Evolutionary conservation across 2,113 vertebrate species (phyloP).

Genomic region (Paralichthys olivaceus): DNA sequence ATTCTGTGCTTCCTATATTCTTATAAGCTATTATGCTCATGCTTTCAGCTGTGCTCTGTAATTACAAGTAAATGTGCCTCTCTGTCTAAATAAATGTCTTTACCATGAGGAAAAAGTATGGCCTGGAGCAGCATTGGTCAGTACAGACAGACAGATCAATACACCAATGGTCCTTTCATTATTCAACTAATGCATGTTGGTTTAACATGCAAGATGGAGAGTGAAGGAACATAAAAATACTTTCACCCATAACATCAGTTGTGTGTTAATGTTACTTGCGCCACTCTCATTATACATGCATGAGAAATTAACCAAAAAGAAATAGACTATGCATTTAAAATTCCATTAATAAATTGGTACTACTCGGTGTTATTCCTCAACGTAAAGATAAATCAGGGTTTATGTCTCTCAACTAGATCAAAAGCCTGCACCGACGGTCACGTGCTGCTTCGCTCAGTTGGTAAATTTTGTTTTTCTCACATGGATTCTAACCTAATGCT

Average conservation of each 20-base stretch:
- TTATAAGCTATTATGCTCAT: constrained; percentile 5
- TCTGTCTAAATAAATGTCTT: constrained; percentile 72
- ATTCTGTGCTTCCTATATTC: constrained; percentile 48
- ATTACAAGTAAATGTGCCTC: constrained; percentile 62
- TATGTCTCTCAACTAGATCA: constrained; percentile 36
- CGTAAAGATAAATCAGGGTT: constrained; percentile 33
- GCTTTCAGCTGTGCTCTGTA: constrained; percentile 50
- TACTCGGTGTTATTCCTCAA: constrained; percentile 21
- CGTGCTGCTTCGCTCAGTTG: constrained; percentile 17
- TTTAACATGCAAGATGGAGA: constrained; percentile 55
- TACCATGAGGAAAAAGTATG: constrained; percentile 58
- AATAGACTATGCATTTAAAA: constrained; percentile 56
- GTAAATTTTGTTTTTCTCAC: constrained; percentile 19
- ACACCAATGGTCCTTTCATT: constrained; percentile 76
- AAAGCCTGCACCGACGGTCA: constrained; percentile 6
- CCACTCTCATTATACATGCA: constrained; percentile 56
- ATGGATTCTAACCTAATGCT: constrained; percentile 57
- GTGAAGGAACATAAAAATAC: constrained; percentile 44
- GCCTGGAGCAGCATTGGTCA: constrained; percentile 67
- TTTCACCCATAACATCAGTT: neutral
- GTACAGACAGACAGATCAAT: constrained; percentile 79
- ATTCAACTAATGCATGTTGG: constrained; percentile 75
- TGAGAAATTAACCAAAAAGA: constrained; percentile 51
- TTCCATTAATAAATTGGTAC: constrained; percentile 41
- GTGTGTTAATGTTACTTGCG: constrained; percentile 22